These are phyloP conservation scores for Dendroctonus valens DNA, from an alignment of 1,140 invertebrate species.

Conservation along the genomic window DNA sequence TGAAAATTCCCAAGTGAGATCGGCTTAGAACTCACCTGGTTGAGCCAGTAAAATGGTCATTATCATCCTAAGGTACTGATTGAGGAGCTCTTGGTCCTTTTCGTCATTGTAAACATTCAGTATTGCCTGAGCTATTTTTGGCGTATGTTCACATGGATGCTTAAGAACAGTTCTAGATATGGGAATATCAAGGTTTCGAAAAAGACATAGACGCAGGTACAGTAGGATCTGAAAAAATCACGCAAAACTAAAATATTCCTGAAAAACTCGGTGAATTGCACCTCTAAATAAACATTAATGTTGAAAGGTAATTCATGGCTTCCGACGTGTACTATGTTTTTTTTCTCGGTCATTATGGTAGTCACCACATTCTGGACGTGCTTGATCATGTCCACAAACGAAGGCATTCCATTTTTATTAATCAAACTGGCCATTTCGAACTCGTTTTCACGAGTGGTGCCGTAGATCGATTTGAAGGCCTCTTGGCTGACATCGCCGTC, in stretches of 20 bases:
- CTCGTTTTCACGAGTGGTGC: slow-evolving; percentile 45
- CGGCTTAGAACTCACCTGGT: slow-evolving; percentile 52
- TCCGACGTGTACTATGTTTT: slow-evolving; percentile 56
- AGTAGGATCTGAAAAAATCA: slow-evolving; percentile 63
- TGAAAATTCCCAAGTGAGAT: no score
- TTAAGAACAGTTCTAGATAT: slow-evolving; percentile 50
- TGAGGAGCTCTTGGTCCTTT: slow-evolving; percentile 55
- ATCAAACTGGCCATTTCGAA: slow-evolving; percentile 43
- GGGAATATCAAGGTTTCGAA: slow-evolving; percentile 55
- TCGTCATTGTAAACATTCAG: slow-evolving; percentile 50
- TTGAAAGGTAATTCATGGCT: slow-evolving; percentile 68
- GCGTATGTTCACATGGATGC: slow-evolving; percentile 64
- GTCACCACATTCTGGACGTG: slow-evolving; percentile 51
- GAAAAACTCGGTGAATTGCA: slow-evolving; percentile 42
- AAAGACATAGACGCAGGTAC: slow-evolving; percentile 73
- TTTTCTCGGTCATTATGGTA: slow-evolving; percentile 49
- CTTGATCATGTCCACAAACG: slow-evolving; percentile 51
- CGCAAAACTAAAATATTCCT: neutral
- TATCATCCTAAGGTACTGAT: slow-evolving; percentile 66
- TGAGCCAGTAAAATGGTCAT: slow-evolving; percentile 61
- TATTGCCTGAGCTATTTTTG: slow-evolving; percentile 60
- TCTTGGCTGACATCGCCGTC: slow-evolving; percentile 76
- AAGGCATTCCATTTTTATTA: slow-evolving; percentile 47
- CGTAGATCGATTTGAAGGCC: slow-evolving; percentile 70
- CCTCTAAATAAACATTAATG: slow-evolving; percentile 63